Evolutionary conservation across 2,113 vertebrate species (phyloP).

Genomic region (Cavia aperea): DNA sequence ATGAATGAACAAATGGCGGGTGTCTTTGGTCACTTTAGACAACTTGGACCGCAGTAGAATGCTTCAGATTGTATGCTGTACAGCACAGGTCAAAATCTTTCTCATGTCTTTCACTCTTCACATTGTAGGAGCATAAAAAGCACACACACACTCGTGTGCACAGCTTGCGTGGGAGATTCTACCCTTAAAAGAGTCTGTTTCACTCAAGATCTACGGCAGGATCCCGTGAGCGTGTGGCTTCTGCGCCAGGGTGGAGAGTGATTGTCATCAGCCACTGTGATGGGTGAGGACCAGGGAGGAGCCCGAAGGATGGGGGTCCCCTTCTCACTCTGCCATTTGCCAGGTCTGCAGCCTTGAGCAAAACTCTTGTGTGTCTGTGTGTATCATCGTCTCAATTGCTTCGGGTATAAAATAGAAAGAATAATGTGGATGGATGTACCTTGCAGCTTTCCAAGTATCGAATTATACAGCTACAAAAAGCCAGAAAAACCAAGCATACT

Average conservation of each 20-base stretch:
- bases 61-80: neutral
- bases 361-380: neutral
- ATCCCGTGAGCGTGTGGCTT: neutral
- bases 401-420: neutral
- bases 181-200: neutral
- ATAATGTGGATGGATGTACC: neutral
- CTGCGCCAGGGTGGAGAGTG: neutral
- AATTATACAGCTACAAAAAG: neutral
- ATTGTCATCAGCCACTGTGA: neutral
- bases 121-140: neutral
- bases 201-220: neutral
- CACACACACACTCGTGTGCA: neutral
- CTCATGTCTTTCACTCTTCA: neutral
- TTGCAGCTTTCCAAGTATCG: neutral
- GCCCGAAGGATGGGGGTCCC: neutral
- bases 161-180: neutral
- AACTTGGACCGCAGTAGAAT: neutral
- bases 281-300: neutral
- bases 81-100: neutral
- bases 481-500: neutral
- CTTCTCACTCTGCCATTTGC: neutral
- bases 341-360: neutral
- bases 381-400: neutral
- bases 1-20: neutral
- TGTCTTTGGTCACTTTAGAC: neutral